Base-by-base conservation (phyloP, 1,140 invertebrate species). In the Neodiprion lecontei region DNA sequence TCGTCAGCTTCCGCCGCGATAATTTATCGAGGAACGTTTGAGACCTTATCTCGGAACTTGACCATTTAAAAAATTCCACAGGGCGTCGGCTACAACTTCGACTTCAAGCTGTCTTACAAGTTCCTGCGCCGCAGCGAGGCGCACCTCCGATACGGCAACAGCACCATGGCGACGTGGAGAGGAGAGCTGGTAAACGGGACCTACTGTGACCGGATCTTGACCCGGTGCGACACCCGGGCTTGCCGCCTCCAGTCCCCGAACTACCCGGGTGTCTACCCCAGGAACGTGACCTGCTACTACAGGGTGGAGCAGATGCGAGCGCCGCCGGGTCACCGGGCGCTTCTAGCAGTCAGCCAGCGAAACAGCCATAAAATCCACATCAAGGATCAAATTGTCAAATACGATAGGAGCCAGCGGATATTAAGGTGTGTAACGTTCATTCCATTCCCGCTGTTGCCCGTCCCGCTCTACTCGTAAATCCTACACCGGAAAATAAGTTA, bases 281-380 rank as follows among this genome's bases (percentile, higher is more conserved):
- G 95, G 75, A 96, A 96, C 86, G 92, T 95, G 69, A 95, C 94
- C 72, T 96, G 95, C 87, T 93, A 94, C 83, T 96, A 95, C 88
- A 89, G 91, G 75, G 90, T 95, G 61, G 92, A 92, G 81, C 93
- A 94, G 80, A 91, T 90, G 75, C 89, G 91, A 82, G 90, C 92
- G 76, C 94, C 94, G 0, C 87, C 90, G 12, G 94, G 93, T 70
- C 93, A 94, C 83, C 92, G 94, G 76, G 93, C 93, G 23, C 85
- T 95, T 74, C 88, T 95, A 72, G 92, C 92, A 48, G 92, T 95
- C 72, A 90, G 92, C 84, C 94, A 95, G 83, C 91, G 92, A 47
- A 93, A 93, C 85, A 92, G 92, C 85, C 92, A 94, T 81, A 94
- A 93, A 88, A 93, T 93, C 87, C 93, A 94, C 90, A 93, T 94